Percentiles rank a stretch among this genome's conserved stretches.
These are phyloP conservation scores for Eubasilissa splendida DNA, from an alignment of 2,888 invertebrate species.

Conservation along the genomic window DNA sequence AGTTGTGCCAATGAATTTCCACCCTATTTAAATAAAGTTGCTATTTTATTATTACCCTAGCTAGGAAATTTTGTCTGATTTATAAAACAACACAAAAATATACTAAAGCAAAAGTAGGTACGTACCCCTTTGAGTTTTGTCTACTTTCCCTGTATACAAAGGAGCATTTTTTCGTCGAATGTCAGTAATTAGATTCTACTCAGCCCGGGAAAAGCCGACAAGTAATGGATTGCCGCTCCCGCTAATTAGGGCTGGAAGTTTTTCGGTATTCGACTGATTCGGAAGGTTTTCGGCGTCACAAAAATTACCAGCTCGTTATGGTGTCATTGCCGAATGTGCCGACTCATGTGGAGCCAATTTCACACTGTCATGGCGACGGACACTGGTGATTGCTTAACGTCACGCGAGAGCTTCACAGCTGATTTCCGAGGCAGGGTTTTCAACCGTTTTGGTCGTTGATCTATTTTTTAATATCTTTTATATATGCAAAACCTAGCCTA, in stretches of 20 bases:
- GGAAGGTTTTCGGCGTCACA: conserved; percentile 1
- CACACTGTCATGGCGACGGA: conserved; percentile 50
- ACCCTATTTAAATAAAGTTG: too few species aligned
- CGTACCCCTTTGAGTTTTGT: too few species aligned
- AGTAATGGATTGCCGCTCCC: neutral
- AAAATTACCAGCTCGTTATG: conserved; percentile 37
- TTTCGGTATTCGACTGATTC: conserved; percentile 4
- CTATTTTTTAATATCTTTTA: too few species aligned
- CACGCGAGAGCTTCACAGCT: conserved; percentile 17
- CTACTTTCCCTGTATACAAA: too few species aligned
- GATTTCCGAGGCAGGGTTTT: neutral
- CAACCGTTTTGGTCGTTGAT: neutral
- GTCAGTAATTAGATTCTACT: neutral
- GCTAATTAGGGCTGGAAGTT: conserved; percentile 25
- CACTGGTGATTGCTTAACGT: conserved; percentile 51
- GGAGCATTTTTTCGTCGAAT: too few species aligned
- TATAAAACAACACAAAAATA: too few species aligned
- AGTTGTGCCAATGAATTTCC: too few species aligned
- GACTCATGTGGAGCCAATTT: conserved; percentile 50
- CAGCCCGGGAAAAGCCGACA: neutral
- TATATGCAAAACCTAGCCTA: too few species aligned
- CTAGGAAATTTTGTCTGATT: too few species aligned
- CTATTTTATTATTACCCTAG: too few species aligned
- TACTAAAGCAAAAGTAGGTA: too few species aligned
- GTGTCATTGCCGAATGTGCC: conserved; percentile 33